phyloP scores from a whole-genome alignment of 2,113 vertebrate species.

The Tonatia bakeri region DNA sequence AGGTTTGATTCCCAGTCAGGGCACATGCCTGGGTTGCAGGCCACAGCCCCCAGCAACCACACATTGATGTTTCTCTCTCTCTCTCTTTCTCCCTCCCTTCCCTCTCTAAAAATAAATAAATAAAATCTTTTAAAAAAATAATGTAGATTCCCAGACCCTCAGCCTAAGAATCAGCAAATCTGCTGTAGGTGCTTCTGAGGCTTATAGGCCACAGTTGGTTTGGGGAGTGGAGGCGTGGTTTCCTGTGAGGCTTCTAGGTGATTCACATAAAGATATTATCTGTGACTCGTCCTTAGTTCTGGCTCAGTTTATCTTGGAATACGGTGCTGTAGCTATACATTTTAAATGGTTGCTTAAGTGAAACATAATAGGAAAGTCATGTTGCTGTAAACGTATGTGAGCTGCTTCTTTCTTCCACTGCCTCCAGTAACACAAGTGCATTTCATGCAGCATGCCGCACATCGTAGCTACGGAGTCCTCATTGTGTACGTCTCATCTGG shows the following conservation, averaged over 20 bases:
- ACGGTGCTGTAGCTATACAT: background rate
- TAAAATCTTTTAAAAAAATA: too few species aligned
- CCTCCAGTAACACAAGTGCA: background rate
- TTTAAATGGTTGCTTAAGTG: background rate
- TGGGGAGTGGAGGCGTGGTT: background rate
- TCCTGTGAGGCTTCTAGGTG: background rate
- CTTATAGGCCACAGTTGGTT: background rate
- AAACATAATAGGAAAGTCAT: slow-evolving; percentile 15
- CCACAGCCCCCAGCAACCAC: too few species aligned
- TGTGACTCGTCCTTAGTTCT: background rate
- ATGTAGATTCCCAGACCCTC: background rate
- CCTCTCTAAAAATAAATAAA: too few species aligned
- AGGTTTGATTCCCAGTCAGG: too few species aligned
- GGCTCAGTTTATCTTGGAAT: background rate
- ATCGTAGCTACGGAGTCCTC: background rate
- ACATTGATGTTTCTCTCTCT: too few species aligned
- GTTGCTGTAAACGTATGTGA: background rate
- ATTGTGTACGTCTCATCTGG: background rate
- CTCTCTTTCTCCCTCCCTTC: too few species aligned
- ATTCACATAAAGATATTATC: background rate
- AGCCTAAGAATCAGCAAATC: background rate
- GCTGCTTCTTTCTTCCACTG: background rate
- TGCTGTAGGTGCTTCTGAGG: background rate
- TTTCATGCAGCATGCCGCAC: slow-evolving; percentile 4
- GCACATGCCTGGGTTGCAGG: too few species aligned